A percentile compares a stretch with the other conserved stretches of the same genome.
Conservation (phyloP, 2,113 vertebrate genomes). For the Phrynosoma blainvillii region DNA sequence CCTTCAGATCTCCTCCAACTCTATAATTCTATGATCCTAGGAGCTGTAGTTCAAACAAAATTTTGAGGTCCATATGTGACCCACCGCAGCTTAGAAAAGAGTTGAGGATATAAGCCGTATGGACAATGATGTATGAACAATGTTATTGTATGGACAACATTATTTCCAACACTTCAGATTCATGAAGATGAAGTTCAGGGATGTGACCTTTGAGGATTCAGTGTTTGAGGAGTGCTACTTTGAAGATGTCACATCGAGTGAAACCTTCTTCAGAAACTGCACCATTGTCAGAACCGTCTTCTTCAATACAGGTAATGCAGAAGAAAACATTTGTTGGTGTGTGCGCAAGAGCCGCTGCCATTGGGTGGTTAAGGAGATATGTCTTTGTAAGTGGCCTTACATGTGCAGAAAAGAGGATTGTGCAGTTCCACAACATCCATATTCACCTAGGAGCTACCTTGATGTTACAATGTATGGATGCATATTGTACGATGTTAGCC, state of each 20-base stretch:
- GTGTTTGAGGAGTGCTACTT: constrained; percentile 95
- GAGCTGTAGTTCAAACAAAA: too few relatives aligned
- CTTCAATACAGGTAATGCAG: constrained; percentile 88
- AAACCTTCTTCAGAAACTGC: constrained; percentile 96
- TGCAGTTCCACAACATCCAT: too few relatives aligned
- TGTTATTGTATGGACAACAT: background rate
- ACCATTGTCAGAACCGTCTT: constrained; percentile 90
- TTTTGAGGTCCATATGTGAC: too few relatives aligned
- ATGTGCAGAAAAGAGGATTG: background rate
- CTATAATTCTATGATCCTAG: too few relatives aligned
- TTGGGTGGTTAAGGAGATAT: too few relatives aligned
- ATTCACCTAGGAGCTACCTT: too few relatives aligned
- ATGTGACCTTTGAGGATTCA: constrained; percentile 91
- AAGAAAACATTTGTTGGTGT: constrained; percentile 7
- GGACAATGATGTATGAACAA: background rate
- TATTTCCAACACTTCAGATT: constrained; percentile 79
- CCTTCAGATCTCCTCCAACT: too few relatives aligned
- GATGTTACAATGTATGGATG: too few relatives aligned
- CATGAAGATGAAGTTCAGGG: constrained; percentile 90
- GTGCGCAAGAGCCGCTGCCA: background rate
- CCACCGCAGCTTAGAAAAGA: background rate
- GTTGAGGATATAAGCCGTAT: background rate
- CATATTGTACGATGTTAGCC: too few relatives aligned
- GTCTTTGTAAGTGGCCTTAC: background rate
- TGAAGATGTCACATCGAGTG: constrained; percentile 90